Evolutionary conservation across 1,140 invertebrate genomes (phyloP), one percentile per base, ranked within the genome.

Genomic region (Eriosoma lanigerum): DNA sequence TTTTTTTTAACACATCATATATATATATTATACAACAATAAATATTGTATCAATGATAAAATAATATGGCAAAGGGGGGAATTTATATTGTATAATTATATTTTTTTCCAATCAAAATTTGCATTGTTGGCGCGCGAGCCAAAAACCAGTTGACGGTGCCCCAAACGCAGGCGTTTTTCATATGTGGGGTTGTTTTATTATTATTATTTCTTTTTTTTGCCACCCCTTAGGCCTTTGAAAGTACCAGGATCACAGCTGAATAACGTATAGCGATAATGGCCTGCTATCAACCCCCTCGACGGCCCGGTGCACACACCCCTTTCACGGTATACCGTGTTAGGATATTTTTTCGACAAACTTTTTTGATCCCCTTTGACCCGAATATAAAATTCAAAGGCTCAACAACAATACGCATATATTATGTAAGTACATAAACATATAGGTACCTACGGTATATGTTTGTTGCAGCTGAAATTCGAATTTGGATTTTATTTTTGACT

Each of bases 181-280:
- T 26, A 24, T 13, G 13, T 60, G 1, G 5, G 13, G 24, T 26
- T 24, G 13, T 58, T 4, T 21, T 21, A 21, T 21, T 54, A 56
- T 13, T 56, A 56, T 29, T 19, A 29, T 60, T 44, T 17, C n/a
- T 13, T 38, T 21, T 29, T 50, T 70, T 70, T 26, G 17, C 66
- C 66, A 50, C 66, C 66, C 66, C 44, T 70, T 48, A 48, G 46
- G 66, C 66, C 66, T 70, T 70, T 70, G 46, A 19, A 21, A 50
- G 66, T 70, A 70, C 46, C 46, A 70, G 66, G 66, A 44, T 32
- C 66, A 24, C 46, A 70, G 66, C 46, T 26, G 66, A 4, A 26
- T 24, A 32, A 38, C 38, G 15, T n/a, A 19, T 19, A 1, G 8
- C 12, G 19, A 17, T 46, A 68, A 68, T 68, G 38, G 64, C 64